phyloP scores from a whole-genome alignment of 2,797 vertebrate genomes.

The Manis javanica region DNA sequence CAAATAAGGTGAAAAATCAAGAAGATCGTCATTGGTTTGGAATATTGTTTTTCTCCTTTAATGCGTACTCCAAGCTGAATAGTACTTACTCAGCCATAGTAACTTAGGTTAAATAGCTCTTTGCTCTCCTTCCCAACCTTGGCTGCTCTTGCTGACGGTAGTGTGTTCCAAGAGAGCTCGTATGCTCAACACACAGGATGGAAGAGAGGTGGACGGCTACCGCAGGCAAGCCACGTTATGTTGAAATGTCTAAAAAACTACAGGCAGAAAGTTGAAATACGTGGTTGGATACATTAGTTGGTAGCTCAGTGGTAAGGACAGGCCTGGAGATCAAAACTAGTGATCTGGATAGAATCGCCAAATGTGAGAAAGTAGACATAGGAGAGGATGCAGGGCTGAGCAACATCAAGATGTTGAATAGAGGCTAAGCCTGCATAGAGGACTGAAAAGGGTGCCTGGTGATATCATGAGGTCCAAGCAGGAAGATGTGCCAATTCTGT shows the following conservation, averaged over 20 bases:
- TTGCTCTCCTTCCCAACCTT: background rate
- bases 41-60: background rate
- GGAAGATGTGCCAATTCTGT: background rate
- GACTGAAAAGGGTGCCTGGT: background rate
- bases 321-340: background rate
- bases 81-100: background rate
- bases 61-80: background rate
- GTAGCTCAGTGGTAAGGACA: background rate
- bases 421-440: background rate
- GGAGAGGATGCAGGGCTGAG: background rate
- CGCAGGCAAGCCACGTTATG: background rate
- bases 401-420: background rate
- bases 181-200: background rate
- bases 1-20: background rate
- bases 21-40: background rate
- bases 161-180: background rate
- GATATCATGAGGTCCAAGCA: background rate
- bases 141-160: background rate
- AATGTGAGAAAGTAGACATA: background rate
- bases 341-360: background rate
- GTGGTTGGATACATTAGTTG: background rate
- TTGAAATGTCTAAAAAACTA: background rate
- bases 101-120: background rate
- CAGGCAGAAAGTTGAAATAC: background rate
- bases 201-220: background rate